Percentiles rank a stretch among this genome's conserved stretches.
phyloP scores from a whole-genome alignment of 2,797 vertebrate species.

The Hypotaenidia okinawae region DNA sequence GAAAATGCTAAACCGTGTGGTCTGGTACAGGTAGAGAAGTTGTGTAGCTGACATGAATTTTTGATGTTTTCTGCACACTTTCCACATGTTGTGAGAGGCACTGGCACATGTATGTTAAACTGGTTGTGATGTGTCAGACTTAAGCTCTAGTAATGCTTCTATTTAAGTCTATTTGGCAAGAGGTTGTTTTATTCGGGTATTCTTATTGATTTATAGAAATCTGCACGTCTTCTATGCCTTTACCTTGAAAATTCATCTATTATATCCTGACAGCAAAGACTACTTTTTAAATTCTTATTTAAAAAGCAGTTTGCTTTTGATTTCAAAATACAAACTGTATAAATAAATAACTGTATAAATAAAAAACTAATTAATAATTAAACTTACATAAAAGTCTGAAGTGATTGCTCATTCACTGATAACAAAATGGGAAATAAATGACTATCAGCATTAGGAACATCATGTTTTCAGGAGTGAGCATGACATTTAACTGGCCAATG shows the following conservation, averaged over 20 bases:
- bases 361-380: conserved; percentile 42
- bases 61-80: background rate
- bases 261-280: background rate
- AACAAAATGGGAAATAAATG: conserved; percentile 30
- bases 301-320: conserved; percentile 3
- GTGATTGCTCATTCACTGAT: conserved; percentile 38
- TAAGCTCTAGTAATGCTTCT: background rate
- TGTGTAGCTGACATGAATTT: background rate
- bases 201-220: background rate
- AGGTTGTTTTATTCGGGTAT: background rate
- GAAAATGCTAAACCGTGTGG: background rate
- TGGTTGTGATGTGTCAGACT: background rate
- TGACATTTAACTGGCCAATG: background rate
- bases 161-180: background rate
- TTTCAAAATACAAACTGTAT: background rate
- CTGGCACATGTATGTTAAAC: background rate
- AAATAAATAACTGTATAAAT: background rate
- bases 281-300: background rate
- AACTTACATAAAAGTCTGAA: conserved; percentile 6
- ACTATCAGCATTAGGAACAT: background rate
- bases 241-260: background rate
- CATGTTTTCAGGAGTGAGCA: background rate
- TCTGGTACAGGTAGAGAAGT: background rate
- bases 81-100: background rate
- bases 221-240: background rate